These are phyloP conservation scores for Allobates femoralis DNA, from an alignment of 2,797 vertebrate genomes.

Conservation along the genomic window DNA sequence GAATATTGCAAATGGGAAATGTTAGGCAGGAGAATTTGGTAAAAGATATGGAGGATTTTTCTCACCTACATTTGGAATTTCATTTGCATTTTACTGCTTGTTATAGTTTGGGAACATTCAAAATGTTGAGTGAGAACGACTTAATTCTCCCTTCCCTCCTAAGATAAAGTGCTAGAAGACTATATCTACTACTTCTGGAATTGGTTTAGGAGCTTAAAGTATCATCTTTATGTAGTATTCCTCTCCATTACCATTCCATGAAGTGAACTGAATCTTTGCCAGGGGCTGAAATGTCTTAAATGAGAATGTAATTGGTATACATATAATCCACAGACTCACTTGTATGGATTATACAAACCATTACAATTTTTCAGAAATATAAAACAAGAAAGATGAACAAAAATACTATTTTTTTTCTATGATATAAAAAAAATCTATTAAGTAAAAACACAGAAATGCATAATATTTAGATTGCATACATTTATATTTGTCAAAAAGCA, in stretches of 20 bases:
- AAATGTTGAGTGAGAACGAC: conserved; percentile 16
- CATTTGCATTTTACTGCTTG: conserved; percentile 42
- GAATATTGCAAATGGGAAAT: neutral
- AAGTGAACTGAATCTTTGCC: conserved; percentile 59
- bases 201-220: conserved; percentile 57
- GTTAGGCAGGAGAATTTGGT: conserved; percentile 10
- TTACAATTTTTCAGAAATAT: conserved; percentile 31
- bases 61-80: conserved; percentile 16
- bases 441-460: neutral
- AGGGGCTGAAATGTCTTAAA: conserved; percentile 54
- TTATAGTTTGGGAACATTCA: conserved; percentile 19
- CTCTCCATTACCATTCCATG: conserved; percentile 56
- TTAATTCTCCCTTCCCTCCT: conserved; percentile 38
- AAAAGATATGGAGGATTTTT: neutral
- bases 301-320: conserved; percentile 57
- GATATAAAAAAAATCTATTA: neutral
- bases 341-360: conserved; percentile 51
- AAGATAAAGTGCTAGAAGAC: conserved; percentile 51
- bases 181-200: conserved; percentile 47
- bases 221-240: conserved; percentile 58
- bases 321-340: conserved; percentile 56
- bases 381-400: conserved; percentile 30
- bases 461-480: neutral
- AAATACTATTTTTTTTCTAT: neutral
- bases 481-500: neutral